Percentiles rank a stretch among this genome's conserved stretches.
These are phyloP conservation scores for Cyphomyrus plagiostoma DNA, from an alignment of 2,113 vertebrate genomes.

Conservation along the genomic window DNA sequence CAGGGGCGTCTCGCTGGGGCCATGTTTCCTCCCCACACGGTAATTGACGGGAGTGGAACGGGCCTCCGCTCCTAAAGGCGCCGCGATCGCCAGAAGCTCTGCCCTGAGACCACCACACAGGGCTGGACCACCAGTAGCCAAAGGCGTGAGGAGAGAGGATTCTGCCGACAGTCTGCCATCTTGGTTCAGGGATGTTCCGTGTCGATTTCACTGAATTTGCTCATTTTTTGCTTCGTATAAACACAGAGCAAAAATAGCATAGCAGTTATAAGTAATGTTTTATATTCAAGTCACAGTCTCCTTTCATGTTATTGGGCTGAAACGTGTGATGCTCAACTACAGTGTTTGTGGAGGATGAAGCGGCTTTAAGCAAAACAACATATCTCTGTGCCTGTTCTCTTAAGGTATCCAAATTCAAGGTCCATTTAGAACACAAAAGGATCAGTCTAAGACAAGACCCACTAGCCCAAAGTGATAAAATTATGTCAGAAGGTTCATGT, in stretches of 20 bases:
- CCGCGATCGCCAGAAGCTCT: constrained; percentile 49
- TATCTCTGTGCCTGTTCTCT: background rate
- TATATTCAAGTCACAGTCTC: background rate
- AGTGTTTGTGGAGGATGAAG: background rate
- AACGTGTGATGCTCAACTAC: background rate
- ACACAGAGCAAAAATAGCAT: background rate
- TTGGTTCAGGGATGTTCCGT: background rate
- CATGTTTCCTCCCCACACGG: constrained; percentile 27
- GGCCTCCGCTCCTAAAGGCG: constrained; percentile 53
- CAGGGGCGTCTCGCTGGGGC: constrained; percentile 9
- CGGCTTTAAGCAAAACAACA: background rate
- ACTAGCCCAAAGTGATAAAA: background rate
- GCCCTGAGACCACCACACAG: constrained; percentile 56
- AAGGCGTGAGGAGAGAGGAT: constrained; percentile 38
- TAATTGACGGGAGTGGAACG: constrained; percentile 57
- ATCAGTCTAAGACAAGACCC: background rate
- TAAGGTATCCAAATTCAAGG: background rate
- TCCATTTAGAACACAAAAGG: background rate
- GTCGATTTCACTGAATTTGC: background rate
- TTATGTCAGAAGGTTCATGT: background rate
- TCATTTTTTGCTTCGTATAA: background rate
- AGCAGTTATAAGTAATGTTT: background rate
- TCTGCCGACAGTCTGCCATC: background rate
- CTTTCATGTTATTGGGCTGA: background rate
- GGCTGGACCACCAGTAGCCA: constrained; percentile 47